A percentile compares a stretch with the other conserved stretches of the same genome.
Conservation (phyloP, 2,888 invertebrate genomes). For the Nomada fucata region DNA sequence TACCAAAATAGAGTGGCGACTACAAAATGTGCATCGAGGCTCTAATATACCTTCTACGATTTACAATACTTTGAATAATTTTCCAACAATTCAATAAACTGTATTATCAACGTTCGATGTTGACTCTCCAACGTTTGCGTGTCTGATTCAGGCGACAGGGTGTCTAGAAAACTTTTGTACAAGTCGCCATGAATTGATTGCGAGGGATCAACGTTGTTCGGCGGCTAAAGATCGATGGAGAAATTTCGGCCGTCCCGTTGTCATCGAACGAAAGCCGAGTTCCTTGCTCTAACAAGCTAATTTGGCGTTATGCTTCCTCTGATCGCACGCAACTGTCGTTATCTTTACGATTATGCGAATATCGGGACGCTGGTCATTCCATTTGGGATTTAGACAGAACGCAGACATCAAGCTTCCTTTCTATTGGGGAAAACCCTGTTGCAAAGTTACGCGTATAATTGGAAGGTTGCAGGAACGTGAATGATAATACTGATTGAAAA, state of each 20-base stretch:
- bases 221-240: slow-evolving; percentile 35
- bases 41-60: too few relatives aligned
- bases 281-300: slow-evolving; percentile 19
- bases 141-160: too few relatives aligned
- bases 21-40: too few relatives aligned
- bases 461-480: background rate
- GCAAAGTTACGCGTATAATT: too few relatives aligned
- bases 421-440: background rate
- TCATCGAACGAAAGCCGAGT: background rate
- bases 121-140: too few relatives aligned
- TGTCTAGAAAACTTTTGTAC: too few relatives aligned
- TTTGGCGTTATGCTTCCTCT: slow-evolving; percentile 8
- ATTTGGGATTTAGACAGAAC: slow-evolving; percentile 3
- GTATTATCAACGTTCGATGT: too few relatives aligned
- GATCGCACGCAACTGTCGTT: slow-evolving; percentile 16
- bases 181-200: slow-evolving; percentile 13
- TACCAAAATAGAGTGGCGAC: too few relatives aligned
- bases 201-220: slow-evolving; percentile 37
- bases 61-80: too few relatives aligned
- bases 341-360: slow-evolving; percentile 39
- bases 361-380: background rate
- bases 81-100: too few relatives aligned
- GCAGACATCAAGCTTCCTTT: background rate
- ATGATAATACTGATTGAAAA: slow-evolving; percentile 16
- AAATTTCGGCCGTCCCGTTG: background rate